These are phyloP conservation scores for Diogma glabrata DNA, from an alignment of 2,888 invertebrate genomes.

Conservation along the genomic window DNA sequence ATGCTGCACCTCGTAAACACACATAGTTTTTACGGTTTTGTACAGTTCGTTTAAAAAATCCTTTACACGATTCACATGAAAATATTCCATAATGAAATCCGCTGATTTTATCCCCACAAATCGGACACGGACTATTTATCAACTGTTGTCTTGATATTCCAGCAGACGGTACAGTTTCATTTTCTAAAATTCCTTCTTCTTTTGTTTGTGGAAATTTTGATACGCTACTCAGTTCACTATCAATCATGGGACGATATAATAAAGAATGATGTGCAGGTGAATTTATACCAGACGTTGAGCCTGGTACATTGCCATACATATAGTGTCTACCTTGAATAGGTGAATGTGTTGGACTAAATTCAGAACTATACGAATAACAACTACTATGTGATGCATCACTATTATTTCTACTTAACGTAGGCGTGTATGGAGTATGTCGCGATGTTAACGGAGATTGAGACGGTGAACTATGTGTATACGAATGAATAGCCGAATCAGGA, in stretches of 20 bases:
- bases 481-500: conserved; percentile 81
- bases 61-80: conserved; percentile 96
- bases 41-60: conserved; percentile 96
- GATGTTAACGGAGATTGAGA: conserved; percentile 79
- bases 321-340: conserved; percentile 62
- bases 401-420: conserved; percentile 77
- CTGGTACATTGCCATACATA: conserved; percentile 22
- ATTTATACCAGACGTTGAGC: background rate
- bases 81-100: conserved; percentile 98
- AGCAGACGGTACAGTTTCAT: conserved; percentile 40
- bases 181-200: conserved; percentile 25
- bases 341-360: conserved; percentile 76
- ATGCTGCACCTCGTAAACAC: conserved; percentile 79
- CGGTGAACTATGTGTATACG: conserved; percentile 69
- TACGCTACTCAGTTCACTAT: conserved; percentile 24
- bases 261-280: conserved; percentile 40
- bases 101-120: conserved; percentile 90
- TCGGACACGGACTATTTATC: conserved; percentile 88
- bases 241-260: conserved; percentile 42
- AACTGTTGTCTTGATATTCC: conserved; percentile 82
- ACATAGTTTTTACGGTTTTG: conserved; percentile 96
- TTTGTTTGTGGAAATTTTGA: conserved; percentile 20
- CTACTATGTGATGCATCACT: conserved; percentile 85
- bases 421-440: conserved; percentile 67
- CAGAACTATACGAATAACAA: conserved; percentile 75